Conservation (phyloP, 2,113 vertebrate species). For the Synchiropus splendidus region DNA sequence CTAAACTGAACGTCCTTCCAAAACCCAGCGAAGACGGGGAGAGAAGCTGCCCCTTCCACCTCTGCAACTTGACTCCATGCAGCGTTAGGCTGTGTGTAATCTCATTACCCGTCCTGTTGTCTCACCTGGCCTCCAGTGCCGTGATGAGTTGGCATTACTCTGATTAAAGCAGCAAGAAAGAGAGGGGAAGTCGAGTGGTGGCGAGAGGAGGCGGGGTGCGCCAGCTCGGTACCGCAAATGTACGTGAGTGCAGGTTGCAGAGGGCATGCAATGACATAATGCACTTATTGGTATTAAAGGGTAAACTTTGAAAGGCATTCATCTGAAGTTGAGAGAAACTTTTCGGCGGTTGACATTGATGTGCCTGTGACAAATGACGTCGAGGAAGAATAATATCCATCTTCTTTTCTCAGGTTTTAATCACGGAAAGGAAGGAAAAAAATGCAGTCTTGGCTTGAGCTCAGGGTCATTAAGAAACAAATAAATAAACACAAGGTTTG, state of each 20-base stretch:
- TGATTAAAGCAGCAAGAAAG: slow-evolving; percentile 54
- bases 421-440: slow-evolving; percentile 7
- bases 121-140: slow-evolving; percentile 29
- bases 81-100: slow-evolving; percentile 49
- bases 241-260: slow-evolving; percentile 9
- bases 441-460: slow-evolving; percentile 42
- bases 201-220: slow-evolving; percentile 14
- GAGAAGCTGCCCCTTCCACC: slow-evolving; percentile 18
- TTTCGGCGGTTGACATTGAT: slow-evolving; percentile 44
- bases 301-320: slow-evolving; percentile 58
- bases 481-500: slow-evolving; percentile 65
- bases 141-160: slow-evolving; percentile 55
- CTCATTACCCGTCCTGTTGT: slow-evolving; percentile 50
- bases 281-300: slow-evolving; percentile 67
- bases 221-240: slow-evolving; percentile 22
- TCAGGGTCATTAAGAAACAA: slow-evolving; percentile 50
- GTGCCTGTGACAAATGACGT: slow-evolving; percentile 49
- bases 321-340: slow-evolving; percentile 44
- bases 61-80: slow-evolving; percentile 36
- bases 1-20: slow-evolving; percentile 46
- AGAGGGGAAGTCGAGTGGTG: slow-evolving; percentile 6
- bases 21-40: slow-evolving; percentile 42
- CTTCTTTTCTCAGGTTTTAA: slow-evolving; percentile 16
- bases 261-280: slow-evolving; percentile 27
- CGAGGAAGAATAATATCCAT: slow-evolving; percentile 31